Conservation (phyloP, 2,797 vertebrate genomes). For the Platalea minor region DNA sequence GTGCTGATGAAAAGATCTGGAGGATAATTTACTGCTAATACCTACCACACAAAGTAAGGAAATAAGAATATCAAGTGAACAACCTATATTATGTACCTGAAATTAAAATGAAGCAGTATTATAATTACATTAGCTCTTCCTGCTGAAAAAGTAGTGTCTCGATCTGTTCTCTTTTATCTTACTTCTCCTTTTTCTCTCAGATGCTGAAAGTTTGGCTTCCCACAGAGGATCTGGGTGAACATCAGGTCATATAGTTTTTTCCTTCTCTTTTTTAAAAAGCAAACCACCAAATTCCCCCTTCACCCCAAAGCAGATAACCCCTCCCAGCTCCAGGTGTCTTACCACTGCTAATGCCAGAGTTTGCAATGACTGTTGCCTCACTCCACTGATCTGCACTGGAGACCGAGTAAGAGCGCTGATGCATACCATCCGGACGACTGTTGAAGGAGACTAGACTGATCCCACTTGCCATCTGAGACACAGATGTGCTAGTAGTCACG, state of each 20-base stretch:
- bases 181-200: not conserved
- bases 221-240: not conserved
- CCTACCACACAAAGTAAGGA: not conserved
- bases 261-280: not conserved
- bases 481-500: slow-evolving; percentile 88
- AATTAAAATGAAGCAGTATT: not conserved
- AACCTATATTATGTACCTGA: not conserved
- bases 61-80: not conserved
- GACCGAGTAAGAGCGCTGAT: slow-evolving; percentile 95
- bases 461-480: slow-evolving; percentile 91
- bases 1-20: not conserved
- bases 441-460: slow-evolving; percentile 91
- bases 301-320: not conserved
- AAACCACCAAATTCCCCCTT: not conserved
- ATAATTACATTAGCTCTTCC: not conserved
- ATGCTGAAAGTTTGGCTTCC: not conserved
- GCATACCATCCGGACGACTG: slow-evolving; percentile 89
- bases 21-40: not conserved
- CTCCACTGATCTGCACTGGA: slow-evolving; percentile 99
- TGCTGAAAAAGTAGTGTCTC: not conserved
- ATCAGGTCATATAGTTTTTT: rapidly evolving
- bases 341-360: slow-evolving; percentile 96
- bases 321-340: slow-evolving; percentile 60
- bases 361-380: slow-evolving; percentile 93
- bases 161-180: not conserved